Conservation (phyloP, 1,140 invertebrate species). For the Drosophila arawakana region DNA sequence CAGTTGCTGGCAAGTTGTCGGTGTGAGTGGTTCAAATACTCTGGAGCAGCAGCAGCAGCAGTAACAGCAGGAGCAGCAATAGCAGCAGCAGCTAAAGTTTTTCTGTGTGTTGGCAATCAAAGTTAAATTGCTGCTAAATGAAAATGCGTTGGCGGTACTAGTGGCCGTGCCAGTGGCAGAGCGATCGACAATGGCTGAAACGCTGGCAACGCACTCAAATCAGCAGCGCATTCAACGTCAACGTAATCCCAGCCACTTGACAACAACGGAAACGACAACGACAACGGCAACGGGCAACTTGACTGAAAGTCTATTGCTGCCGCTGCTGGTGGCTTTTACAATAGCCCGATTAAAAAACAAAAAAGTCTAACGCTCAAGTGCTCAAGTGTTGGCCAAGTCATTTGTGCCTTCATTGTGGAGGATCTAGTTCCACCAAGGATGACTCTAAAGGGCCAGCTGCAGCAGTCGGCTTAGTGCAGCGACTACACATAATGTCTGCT, state of each 20-base stretch:
- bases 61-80: conserved; percentile 12
- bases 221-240: conserved; percentile 75
- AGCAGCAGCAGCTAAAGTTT: conserved; percentile 20
- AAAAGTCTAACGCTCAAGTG: conserved; percentile 68
- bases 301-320: conserved; percentile 25
- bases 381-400: conserved; percentile 67
- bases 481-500: conserved; percentile 73
- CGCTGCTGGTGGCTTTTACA: conserved; percentile 53
- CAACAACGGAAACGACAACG: conserved; percentile 22
- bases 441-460: conserved; percentile 9
- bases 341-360: conserved; percentile 76
- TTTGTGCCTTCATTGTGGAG: conserved; percentile 76
- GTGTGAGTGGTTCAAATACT: conserved; percentile 67
- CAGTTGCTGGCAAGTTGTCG: conserved; percentile 78
- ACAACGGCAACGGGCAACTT: conserved; percentile 12
- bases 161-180: background rate
- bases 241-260: conserved; percentile 75
- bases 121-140: conserved; percentile 51
- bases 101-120: conserved; percentile 40
- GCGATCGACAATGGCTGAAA: conserved; percentile 12
- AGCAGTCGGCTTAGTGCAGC: conserved; percentile 54
- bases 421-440: conserved; percentile 31
- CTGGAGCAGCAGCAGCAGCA: conserved; percentile 30
- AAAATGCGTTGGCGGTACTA: conserved; percentile 18
- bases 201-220: conserved; percentile 46